A percentile compares a stretch with the other conserved stretches of the same genome.
phyloP scores from a whole-genome alignment of 92 coral and sea anemone genomes.

The Virgularia gustaviana region DNA sequence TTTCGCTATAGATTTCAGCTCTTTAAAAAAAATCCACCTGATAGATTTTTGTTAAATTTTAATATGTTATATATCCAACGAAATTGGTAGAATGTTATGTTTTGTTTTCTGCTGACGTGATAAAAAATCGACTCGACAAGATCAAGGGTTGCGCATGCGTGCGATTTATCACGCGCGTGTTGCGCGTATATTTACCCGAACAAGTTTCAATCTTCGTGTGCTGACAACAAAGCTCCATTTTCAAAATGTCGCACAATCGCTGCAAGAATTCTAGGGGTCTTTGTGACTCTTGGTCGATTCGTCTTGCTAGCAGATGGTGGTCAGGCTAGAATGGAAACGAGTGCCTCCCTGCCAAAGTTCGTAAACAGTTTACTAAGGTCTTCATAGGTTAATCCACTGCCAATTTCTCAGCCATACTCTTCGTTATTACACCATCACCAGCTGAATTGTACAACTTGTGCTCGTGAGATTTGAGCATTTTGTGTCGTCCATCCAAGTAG shows the following conservation, averaged over 20 bases:
- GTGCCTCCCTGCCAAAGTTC: conserved; percentile 33
- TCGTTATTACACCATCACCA: conserved; percentile 30
- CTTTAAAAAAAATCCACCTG: no score
- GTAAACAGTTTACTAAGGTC: conserved; percentile 29
- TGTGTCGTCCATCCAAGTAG: conserved; percentile 11
- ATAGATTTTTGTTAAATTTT: no score
- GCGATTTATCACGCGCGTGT: background rate
- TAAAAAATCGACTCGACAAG: conserved; percentile 21
- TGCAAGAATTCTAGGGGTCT: conserved; percentile 1
- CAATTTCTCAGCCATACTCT: conserved; percentile 42
- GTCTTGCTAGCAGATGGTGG: conserved; percentile 5
- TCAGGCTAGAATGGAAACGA: conserved; percentile 20
- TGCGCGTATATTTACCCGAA: no score
- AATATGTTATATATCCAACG: no score
- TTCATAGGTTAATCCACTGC: conserved; percentile 49
- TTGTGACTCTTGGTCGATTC: conserved; percentile 13
- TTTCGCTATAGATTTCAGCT: no score
- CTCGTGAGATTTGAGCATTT: conserved; percentile 7
- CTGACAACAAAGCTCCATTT: no score
- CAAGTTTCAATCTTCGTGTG: no score
- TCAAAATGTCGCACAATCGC: background rate
- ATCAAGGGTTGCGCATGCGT: conserved; percentile 7
- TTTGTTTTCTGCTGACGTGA: conserved; percentile 6
- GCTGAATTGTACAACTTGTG: background rate
- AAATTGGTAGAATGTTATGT: background rate